These are phyloP conservation scores for Pygocentrus nattereri DNA, from an alignment of 2,797 vertebrate species.

Conservation along the genomic window DNA sequence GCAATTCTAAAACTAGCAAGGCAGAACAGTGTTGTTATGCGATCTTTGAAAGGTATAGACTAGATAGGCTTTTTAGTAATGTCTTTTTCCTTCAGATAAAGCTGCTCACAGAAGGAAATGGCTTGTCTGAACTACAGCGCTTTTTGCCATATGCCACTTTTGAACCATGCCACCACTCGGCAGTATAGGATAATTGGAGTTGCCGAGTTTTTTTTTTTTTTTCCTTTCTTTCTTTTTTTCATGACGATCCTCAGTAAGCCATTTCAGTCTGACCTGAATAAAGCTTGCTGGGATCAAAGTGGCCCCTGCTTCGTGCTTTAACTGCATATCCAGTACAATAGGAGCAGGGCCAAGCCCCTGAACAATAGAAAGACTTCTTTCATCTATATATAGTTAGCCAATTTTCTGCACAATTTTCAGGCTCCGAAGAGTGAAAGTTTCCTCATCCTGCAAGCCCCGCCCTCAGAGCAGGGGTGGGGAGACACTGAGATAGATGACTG, in stretches of 20 bases:
- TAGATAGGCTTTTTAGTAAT: constrained; percentile 26
- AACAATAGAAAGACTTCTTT: constrained; percentile 50
- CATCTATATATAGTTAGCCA: constrained; percentile 62
- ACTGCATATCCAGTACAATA: constrained; percentile 53
- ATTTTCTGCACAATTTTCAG: constrained; percentile 57
- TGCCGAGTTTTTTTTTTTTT: constrained; percentile 41
- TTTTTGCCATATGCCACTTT: constrained; percentile 20
- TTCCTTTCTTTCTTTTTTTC: constrained; percentile 12
- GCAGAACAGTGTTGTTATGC: not conserved
- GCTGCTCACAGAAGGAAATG: not conserved
- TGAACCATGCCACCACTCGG: constrained; percentile 32
- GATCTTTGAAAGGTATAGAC: constrained; percentile 20
- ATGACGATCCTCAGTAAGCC: constrained; percentile 45
- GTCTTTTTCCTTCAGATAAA: constrained; percentile 22
- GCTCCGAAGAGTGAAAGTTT: constrained; percentile 30
- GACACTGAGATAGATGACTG: constrained; percentile 33
- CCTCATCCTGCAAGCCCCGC: constrained; percentile 6
- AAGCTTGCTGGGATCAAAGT: constrained; percentile 52
- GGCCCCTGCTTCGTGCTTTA: constrained; percentile 46
- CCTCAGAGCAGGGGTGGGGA: constrained; percentile 12
- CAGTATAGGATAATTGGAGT: constrained; percentile 44
- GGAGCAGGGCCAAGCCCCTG: constrained; percentile 33
- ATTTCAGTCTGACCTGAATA: constrained; percentile 54
- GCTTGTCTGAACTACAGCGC: constrained; percentile 1
- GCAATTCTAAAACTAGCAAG: not conserved